phyloP scores from a whole-genome alignment of 1,140 invertebrate genomes.

The Zaprionus camerounensis region DNA sequence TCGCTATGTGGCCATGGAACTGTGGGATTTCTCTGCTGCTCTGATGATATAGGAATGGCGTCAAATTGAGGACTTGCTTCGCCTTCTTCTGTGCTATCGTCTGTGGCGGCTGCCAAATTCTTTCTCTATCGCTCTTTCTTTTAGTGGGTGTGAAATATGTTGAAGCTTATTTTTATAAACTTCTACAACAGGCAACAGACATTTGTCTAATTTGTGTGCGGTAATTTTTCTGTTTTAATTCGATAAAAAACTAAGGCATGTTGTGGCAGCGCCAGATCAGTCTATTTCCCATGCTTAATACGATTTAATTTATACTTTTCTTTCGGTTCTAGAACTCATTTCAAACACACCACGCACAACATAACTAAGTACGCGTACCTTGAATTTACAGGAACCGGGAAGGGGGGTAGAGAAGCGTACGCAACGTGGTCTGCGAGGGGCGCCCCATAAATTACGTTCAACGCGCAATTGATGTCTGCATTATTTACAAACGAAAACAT shows the following conservation, averaged over 20 bases:
- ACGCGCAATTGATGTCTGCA: conserved; percentile 71
- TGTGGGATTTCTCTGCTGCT: conserved; percentile 44
- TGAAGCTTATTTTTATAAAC: conserved; percentile 76
- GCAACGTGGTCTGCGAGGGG: conserved; percentile 1
- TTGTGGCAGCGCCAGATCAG: conserved; percentile 19
- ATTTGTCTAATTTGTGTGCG: conserved; percentile 69
- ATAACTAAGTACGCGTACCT: conserved; percentile 24
- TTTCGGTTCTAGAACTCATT: conserved; percentile 1
- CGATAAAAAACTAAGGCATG: conserved; percentile 19
- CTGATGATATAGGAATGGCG: conserved; percentile 48
- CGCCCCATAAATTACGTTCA: conserved; percentile 58
- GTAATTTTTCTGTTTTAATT: conserved; percentile 17
- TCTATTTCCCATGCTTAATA: conserved; percentile 34
- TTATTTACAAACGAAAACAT: conserved; percentile 63
- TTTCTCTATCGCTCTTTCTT: conserved; percentile 39
- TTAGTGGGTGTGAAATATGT: conserved; percentile 75
- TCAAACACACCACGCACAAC: conserved; percentile 14
- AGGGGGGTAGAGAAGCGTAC: not conserved
- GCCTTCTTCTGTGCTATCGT: conserved; percentile 8
- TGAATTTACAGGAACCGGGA: conserved; percentile 1
- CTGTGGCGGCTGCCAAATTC: conserved; percentile 57
- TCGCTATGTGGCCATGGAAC: conserved; percentile 32
- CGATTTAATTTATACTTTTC: conserved; percentile 33
- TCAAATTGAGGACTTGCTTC: conserved; percentile 63
- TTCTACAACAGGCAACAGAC: conserved; percentile 59